These are phyloP conservation scores for Sycobia sp. DNA, from an alignment of 1,140 invertebrate genomes.

Conservation along the genomic window DNA sequence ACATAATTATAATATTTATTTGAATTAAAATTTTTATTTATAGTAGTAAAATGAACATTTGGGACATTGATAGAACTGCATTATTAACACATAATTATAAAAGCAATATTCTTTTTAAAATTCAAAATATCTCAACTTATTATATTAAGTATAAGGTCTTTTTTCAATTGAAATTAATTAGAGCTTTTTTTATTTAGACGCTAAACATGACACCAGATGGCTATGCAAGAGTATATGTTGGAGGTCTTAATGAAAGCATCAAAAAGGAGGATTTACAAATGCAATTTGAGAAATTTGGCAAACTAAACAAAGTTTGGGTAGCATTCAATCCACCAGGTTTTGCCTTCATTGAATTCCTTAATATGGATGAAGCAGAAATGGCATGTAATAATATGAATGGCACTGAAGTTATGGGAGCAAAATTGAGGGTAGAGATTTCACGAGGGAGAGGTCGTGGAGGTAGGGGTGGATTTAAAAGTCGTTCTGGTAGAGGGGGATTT, in stretches of 20 bases:
- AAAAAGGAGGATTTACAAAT: conserved; percentile 88
- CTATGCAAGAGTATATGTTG: conserved; percentile 80
- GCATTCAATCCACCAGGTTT: conserved; percentile 95
- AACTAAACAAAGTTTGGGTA: conserved; percentile 94
- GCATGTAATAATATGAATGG: conserved; percentile 92
- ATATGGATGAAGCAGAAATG: conserved; percentile 90
- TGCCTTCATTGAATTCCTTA: conserved; percentile 98
- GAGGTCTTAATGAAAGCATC: conserved; percentile 79
- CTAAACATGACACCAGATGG: conserved; percentile 58
- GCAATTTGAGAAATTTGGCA: conserved; percentile 88
- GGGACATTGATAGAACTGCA: too few species aligned
- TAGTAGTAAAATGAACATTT: too few species aligned
- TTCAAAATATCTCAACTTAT: too few species aligned
- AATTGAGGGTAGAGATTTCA: conserved; percentile 82
- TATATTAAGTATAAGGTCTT: too few species aligned
- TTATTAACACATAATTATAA: too few species aligned
- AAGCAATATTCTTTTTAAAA: too few species aligned
- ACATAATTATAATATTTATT: too few species aligned
- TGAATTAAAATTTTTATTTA: too few species aligned
- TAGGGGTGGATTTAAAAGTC: conserved; percentile 47
- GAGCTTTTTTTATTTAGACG: conserved; percentile 6
- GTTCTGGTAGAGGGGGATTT: conserved; percentile 60
- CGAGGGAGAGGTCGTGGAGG: conserved; percentile 69
- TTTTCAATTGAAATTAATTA: background rate
- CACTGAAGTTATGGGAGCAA: conserved; percentile 78